Percentiles rank a stretch among this genome's conserved stretches.
These are phyloP conservation scores for Margarornis squamiger DNA, from an alignment of 2,797 vertebrate genomes.

Conservation along the genomic window DNA sequence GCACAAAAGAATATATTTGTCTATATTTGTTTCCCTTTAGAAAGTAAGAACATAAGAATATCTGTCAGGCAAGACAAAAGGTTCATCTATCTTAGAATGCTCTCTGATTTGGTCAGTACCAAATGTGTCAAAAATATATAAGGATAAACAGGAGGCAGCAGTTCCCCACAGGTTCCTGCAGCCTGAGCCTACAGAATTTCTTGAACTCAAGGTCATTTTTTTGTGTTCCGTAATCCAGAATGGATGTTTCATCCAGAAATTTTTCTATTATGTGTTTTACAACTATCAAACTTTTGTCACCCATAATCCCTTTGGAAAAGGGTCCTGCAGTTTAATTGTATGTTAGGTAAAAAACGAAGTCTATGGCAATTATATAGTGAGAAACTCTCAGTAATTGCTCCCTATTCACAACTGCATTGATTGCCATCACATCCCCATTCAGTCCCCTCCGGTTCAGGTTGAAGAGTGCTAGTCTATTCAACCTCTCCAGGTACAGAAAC, in stretches of 20 bases:
- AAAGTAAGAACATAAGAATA: not conserved
- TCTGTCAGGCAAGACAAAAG: not conserved
- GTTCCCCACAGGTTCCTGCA: not conserved
- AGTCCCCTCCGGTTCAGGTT: not conserved
- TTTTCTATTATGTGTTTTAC: not conserved
- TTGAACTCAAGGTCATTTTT: not conserved
- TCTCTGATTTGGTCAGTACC: not conserved
- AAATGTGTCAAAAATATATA: not conserved
- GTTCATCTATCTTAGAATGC: not conserved
- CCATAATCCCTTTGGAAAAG: not conserved
- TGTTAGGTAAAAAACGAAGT: not conserved
- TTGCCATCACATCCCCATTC: not conserved
- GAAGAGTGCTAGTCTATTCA: conserved; percentile 12
- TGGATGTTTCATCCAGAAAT: not conserved
- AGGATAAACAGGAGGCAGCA: not conserved
- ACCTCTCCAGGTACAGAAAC: not conserved
- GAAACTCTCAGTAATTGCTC: not conserved
- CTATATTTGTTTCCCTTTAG: not conserved
- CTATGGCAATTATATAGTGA: not conserved
- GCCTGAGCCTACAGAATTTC: not conserved
- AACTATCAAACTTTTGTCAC: not conserved
- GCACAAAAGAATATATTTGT: not conserved
- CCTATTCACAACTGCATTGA: not conserved
- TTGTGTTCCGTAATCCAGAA: conserved; percentile 3
- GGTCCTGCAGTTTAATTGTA: not conserved